Evolutionary conservation across 2,888 invertebrate species (phyloP).

Genomic region (Allacma fusca): DNA sequence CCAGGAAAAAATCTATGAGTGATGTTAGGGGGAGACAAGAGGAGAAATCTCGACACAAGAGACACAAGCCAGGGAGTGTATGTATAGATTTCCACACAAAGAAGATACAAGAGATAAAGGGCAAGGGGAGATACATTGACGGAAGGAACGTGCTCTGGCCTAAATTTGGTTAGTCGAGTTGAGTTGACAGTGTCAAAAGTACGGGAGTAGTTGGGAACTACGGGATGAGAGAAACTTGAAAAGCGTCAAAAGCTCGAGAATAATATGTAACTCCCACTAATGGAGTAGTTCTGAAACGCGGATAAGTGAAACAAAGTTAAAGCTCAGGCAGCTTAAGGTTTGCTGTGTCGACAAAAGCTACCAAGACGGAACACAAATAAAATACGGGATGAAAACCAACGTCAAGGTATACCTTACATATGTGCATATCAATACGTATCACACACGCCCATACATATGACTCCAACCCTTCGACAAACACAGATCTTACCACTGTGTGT

Average conservation of each 20-base stretch:
- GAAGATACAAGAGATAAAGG: neutral
- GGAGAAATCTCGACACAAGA: too few relatives aligned
- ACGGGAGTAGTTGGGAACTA: neutral
- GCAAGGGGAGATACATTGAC: neutral
- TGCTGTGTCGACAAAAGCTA: slow-evolving; percentile 19
- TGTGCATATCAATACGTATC: too few relatives aligned
- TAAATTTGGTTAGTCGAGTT: slow-evolving; percentile 16
- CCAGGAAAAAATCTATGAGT: too few relatives aligned
- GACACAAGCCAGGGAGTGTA: too few relatives aligned
- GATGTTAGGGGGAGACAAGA: too few relatives aligned
- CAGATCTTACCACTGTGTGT: too few relatives aligned
- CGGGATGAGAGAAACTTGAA: neutral
- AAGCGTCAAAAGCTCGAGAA: neutral
- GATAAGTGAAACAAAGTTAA: slow-evolving; percentile 19
- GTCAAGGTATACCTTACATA: too few relatives aligned
- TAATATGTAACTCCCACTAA: neutral
- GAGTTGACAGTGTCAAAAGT: slow-evolving; percentile 24
- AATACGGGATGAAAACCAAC: neutral
- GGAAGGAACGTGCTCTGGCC: slow-evolving; percentile 14
- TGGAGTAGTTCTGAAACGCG: neutral
- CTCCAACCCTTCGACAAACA: too few relatives aligned
- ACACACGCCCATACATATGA: too few relatives aligned
- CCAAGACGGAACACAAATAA: slow-evolving; percentile 6
- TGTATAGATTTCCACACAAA: too few relatives aligned
- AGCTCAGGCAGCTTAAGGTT: slow-evolving; percentile 11